Conservation (phyloP, 2,888 invertebrate genomes). For the Sesia apiformis region DNA sequence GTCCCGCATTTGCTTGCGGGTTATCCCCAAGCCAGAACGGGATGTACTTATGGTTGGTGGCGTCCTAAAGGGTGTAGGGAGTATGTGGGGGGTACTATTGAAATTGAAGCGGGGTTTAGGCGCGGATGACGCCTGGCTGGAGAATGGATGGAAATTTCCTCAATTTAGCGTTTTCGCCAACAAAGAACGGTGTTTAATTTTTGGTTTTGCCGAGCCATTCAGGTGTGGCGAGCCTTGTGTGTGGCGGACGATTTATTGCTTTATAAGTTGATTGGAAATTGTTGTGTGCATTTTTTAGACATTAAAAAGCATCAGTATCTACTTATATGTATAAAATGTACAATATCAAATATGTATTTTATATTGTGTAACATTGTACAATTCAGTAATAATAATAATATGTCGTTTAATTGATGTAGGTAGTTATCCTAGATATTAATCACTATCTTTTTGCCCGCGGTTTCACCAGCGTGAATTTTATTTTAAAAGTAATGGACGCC, state of each 20-base stretch:
- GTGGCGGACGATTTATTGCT: neutral
- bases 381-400: too few species aligned
- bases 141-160: slow-evolving; percentile 75
- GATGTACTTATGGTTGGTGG: slow-evolving; percentile 48
- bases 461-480: too few species aligned
- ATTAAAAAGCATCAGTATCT: too few species aligned
- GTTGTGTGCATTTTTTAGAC: too few species aligned
- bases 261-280: neutral
- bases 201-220: slow-evolving; percentile 62
- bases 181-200: slow-evolving; percentile 73
- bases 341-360: too few species aligned
- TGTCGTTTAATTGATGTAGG: too few species aligned
- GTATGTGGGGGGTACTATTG: slow-evolving; percentile 71
- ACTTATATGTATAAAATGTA: too few species aligned
- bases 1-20: slow-evolving; percentile 26
- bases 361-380: too few species aligned
- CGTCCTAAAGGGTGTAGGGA: slow-evolving; percentile 73
- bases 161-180: slow-evolving; percentile 74
- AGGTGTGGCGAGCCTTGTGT: slow-evolving; percentile 41
- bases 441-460: too few species aligned
- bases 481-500: too few species aligned
- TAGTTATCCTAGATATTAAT: too few species aligned
- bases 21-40: slow-evolving; percentile 23
- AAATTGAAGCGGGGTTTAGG: slow-evolving; percentile 75
- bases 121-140: slow-evolving; percentile 73